Evolutionary conservation across 2,113 vertebrate genomes (phyloP).

Genomic region (Centrocercus urophasianus): DNA sequence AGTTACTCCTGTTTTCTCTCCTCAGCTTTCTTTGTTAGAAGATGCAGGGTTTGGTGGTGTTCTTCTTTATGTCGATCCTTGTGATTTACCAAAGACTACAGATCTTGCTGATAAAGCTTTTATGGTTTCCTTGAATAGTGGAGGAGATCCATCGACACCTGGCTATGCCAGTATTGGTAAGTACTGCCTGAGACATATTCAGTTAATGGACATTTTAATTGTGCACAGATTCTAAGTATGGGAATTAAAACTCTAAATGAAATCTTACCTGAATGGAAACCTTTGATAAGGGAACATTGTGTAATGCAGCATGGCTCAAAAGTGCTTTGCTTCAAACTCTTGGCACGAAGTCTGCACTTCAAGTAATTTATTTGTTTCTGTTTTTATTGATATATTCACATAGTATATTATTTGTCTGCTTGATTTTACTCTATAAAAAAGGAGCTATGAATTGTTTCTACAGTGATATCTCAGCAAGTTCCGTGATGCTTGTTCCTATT

Average conservation of each 20-base stretch:
- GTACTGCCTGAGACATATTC: constrained; percentile 9
- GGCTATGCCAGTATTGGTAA: constrained; percentile 84
- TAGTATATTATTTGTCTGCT: not conserved
- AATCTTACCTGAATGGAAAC: not conserved
- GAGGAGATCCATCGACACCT: constrained; percentile 87
- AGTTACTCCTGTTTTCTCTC: not conserved
- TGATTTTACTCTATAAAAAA: not conserved
- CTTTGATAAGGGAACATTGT: not conserved
- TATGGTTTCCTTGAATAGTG: constrained; percentile 88
- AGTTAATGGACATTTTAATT: not conserved
- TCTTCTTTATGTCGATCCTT: constrained; percentile 91
- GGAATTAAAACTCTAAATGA: not conserved
- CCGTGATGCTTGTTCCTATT: not conserved
- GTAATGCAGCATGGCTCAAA: not conserved
- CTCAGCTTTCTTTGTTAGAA: constrained; percentile 88
- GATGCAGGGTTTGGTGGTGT: constrained; percentile 88
- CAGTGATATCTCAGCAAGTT: not conserved
- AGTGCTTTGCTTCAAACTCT: not conserved
- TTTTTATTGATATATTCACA: not conserved
- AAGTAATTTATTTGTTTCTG: not conserved
- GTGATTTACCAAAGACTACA: constrained; percentile 82
- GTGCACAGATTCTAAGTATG: not conserved
- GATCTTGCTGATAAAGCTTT: constrained; percentile 80
- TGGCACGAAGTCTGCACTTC: not conserved
- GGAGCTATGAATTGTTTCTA: not conserved